A percentile compares a stretch with the other conserved stretches of the same genome.
Evolutionary conservation across 37 sponge, comb jelly and placozoan species (phyloP).

Genomic region (Chondrosia reniformis): DNA sequence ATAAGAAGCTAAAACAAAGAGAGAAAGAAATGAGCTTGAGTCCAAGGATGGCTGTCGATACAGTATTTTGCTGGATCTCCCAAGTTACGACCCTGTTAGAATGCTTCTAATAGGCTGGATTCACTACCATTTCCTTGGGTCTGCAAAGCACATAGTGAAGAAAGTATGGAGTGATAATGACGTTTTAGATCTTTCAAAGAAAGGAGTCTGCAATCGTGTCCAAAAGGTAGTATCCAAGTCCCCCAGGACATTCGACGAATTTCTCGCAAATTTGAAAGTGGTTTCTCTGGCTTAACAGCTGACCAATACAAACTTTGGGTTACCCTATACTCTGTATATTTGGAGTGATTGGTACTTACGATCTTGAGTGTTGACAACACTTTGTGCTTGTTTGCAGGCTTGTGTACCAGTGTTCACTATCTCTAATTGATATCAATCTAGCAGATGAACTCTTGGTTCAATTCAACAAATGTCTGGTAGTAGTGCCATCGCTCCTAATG

Average conservation of each 20-base stretch:
- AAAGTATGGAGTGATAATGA: too few species aligned
- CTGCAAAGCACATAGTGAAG: conserved; percentile 25
- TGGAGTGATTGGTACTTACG: too few species aligned
- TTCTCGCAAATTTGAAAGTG: conserved; percentile 2
- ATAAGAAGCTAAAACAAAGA: too few species aligned
- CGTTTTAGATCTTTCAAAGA: too few species aligned
- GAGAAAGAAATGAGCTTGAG: background rate
- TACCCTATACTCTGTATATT: conserved; percentile 39
- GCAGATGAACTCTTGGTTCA: background rate
- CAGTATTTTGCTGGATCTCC: conserved; percentile 17
- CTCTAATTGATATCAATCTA: background rate
- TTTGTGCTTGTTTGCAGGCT: conserved; percentile 32
- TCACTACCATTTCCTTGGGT: conserved; percentile 32
- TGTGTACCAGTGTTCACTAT: background rate
- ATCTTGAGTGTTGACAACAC: conserved; percentile 36
- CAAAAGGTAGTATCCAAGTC: too few species aligned
- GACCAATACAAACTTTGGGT: conserved; percentile 35
- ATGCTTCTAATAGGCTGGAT: conserved; percentile 34
- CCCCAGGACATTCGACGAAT: conserved; percentile 20
- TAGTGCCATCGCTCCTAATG: background rate
- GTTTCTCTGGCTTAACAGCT: conserved; percentile 34
- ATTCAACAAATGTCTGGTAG: background rate
- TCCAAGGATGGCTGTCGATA: conserved; percentile 32
- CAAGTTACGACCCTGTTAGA: conserved; percentile 21
- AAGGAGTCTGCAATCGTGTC: too few species aligned